Base-by-base conservation (phyloP, 2,888 invertebrate genomes). In the Troides helena region DNA sequence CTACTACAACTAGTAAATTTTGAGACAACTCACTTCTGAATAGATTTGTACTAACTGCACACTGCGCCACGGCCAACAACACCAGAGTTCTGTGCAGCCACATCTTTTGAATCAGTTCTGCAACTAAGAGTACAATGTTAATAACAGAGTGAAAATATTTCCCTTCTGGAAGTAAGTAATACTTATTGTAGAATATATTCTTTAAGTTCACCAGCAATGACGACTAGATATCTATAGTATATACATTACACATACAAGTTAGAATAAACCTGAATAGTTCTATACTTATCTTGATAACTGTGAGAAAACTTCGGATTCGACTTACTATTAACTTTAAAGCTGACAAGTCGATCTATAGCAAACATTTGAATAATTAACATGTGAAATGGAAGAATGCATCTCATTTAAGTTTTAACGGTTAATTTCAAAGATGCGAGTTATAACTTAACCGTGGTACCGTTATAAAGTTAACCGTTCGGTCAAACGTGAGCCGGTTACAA, bases 21-120 rank as follows among this genome's bases (percentile, higher is more conserved):
- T 14, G 60, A 60, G 57, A 57, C 67, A 36, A 84, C 86, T 81
- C 76, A 90, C 90, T 81, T 82, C 91, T 85, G 17, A 77, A 77
- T 0, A 82, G 39, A 43, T 77, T 73, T 0, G 78, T 74, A 0
- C 87, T 84, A 14, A 81, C 70, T 30, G 81, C 76, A 65, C 76
- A 80, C 4, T 83, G 82, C 5, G 80, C 77, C 39, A 81, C 78
- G 46, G 80, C 78, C 57, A 87, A 72, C 50, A 91, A 72, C 71
- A 90, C 71, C 70, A 90, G 71, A 18, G 88, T 12, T 66, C 78
- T 76, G 50, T 82, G 77, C 53, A 84, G 39, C 82, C 85, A 84
- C 90, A 91, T 91, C 75, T 85, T 82, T 72, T 70, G 50, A 69
- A 68, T 30, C 62, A 65, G 71, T 75, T 74, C 88, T 87, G 83